A percentile compares a stretch with the other conserved stretches of the same genome.
Evolutionary conservation across 2,888 invertebrate species (phyloP).

Genomic region (Hyposoter dolosus): DNA sequence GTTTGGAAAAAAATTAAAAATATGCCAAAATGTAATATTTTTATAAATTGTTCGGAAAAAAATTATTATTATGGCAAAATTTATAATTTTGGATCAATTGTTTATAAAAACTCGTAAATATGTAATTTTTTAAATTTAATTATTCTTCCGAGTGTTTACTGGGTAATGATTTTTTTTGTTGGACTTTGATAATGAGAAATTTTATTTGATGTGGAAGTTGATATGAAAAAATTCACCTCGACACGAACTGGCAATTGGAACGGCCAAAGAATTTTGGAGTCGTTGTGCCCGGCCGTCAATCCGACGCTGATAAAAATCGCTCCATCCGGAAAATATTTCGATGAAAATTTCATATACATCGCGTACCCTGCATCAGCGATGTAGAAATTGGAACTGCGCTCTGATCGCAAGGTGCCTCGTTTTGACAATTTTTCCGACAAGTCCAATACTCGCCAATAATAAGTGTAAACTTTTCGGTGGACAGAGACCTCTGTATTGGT

Average conservation of each 20-base stretch:
- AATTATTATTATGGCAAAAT: not conserved
- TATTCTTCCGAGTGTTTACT: not conserved
- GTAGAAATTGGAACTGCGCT: constrained; percentile 83
- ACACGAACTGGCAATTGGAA: constrained; percentile 82
- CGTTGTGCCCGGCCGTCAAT: constrained; percentile 81
- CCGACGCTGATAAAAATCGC: constrained; percentile 81
- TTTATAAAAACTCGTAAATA: not conserved
- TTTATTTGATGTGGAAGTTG: not conserved
- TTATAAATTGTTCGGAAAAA: not conserved
- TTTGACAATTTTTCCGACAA: constrained; percentile 81
- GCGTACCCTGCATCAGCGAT: constrained; percentile 81
- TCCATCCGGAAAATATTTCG: constrained; percentile 81
- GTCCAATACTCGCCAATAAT: constrained; percentile 83
- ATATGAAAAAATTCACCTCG: constrained; percentile 73
- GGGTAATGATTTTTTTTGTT: too few relatives aligned
- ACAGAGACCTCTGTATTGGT: constrained; percentile 59
- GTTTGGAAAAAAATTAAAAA: not conserved
- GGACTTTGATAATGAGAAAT: not conserved
- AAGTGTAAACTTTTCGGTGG: constrained; percentile 76
- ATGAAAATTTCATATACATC: constrained; percentile 84
- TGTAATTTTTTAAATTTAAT: not conserved
- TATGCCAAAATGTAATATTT: too few relatives aligned
- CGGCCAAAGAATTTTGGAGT: constrained; percentile 83
- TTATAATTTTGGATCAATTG: not conserved
- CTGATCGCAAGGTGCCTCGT: constrained; percentile 81